Conservation (phyloP, 30 jellyfish, hydroid and myxozoan species). For the Sanderia malayensis region DNA sequence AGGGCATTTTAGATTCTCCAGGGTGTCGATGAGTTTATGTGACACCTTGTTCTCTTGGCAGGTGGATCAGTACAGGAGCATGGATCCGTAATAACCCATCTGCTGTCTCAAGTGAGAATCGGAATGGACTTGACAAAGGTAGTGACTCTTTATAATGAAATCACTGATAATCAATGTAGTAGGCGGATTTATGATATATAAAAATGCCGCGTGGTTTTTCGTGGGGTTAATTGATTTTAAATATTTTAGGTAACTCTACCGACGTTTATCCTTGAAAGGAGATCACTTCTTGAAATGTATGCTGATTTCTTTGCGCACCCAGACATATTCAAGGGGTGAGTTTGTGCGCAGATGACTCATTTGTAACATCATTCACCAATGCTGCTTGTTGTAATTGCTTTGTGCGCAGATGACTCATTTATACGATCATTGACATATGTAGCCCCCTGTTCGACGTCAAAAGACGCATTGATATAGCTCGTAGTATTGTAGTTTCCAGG, state of each 20-base stretch:
- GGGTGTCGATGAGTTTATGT: background rate
- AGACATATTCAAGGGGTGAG: conserved; percentile 81
- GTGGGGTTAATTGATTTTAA: no score
- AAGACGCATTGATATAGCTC: no score
- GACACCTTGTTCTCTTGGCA: background rate
- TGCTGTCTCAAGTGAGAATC: conserved; percentile 85
- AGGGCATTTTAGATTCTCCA: background rate
- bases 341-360: no score
- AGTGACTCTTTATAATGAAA: background rate
- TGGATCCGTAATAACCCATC: conserved; percentile 90
- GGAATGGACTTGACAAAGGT: conserved; percentile 93
- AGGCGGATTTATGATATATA: background rate
- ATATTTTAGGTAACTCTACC: conserved; percentile 81
- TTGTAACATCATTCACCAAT: no score
- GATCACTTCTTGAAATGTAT: conserved; percentile 91
- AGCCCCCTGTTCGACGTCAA: no score
- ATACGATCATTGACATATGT: no score
- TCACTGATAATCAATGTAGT: background rate
- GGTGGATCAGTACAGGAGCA: conserved; percentile 65
- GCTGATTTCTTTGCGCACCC: conserved; percentile 97
- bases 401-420: no score
- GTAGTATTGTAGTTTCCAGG: no score
- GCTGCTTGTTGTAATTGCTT: no score
- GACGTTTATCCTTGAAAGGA: conserved; percentile 80
- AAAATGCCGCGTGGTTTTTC: background rate